Conservation (phyloP, 2,113 vertebrate genomes). For the Astur gentilis region DNA sequence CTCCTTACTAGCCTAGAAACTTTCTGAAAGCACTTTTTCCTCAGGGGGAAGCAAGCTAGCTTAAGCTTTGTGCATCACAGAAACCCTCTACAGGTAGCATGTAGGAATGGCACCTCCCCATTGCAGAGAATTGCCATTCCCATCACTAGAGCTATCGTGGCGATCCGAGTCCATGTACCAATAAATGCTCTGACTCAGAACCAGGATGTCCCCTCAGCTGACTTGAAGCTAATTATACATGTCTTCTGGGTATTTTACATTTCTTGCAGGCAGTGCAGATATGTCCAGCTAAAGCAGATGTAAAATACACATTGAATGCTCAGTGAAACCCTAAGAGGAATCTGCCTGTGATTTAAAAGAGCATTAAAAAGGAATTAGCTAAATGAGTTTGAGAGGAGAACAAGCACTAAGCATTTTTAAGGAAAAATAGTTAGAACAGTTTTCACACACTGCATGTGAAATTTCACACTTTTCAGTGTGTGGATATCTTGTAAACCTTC, state of each 20-base stretch:
- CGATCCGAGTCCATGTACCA: background rate
- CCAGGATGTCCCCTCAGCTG: background rate
- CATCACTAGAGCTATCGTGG: accelerated
- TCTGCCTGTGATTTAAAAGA: background rate
- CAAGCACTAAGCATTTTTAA: background rate
- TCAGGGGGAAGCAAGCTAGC: background rate
- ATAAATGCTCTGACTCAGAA: background rate
- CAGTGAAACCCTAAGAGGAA: background rate
- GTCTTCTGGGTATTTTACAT: background rate
- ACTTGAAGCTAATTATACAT: background rate
- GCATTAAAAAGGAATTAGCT: background rate
- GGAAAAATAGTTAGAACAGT: background rate
- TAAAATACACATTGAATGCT: background rate
- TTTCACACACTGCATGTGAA: background rate
- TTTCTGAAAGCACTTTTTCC: background rate
- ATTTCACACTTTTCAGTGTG: background rate
- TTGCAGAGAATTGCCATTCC: background rate
- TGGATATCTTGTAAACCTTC: background rate
- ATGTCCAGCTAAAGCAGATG: background rate
- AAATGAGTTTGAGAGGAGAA: background rate
- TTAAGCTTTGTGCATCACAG: background rate
- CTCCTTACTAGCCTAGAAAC: background rate
- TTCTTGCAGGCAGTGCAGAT: background rate
- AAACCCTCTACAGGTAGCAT: background rate
- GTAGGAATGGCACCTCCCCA: too few species aligned